phyloP scores from a whole-genome alignment of 2,113 vertebrate species.

The Penelope pileata region DNA sequence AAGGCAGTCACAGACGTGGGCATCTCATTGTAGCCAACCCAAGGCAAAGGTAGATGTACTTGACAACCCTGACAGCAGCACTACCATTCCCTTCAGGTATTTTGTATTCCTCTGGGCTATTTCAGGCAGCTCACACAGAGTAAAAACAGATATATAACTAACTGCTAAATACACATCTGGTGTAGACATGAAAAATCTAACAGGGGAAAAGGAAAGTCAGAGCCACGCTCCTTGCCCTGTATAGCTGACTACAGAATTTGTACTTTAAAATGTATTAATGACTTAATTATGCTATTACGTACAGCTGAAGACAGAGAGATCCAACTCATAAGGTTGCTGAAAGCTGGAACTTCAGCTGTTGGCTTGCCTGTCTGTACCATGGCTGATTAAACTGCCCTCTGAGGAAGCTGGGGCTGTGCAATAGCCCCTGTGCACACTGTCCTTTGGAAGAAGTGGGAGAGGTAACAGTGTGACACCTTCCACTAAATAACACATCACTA shows the following conservation, averaged over 20 bases:
- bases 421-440: fast-evolving
- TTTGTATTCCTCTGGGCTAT: neutral
- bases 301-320: neutral
- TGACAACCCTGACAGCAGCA: neutral
- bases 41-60: too few species aligned
- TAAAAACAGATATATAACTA: neutral
- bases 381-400: neutral
- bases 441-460: neutral
- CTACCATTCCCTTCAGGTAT: neutral
- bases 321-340: neutral
- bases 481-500: neutral
- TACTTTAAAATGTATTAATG: neutral
- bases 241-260: neutral
- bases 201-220: neutral
- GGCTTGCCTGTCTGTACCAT: neutral
- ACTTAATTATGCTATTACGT: neutral
- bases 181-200: neutral
- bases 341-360: neutral
- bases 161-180: neutral
- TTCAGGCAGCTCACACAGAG: neutral
- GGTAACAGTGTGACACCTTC: neutral
- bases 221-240: neutral
- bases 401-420: neutral
- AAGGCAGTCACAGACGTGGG: neutral
- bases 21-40: neutral